Conservation (phyloP, 2,113 vertebrate species). For the Amblyopsis rosae region DNA sequence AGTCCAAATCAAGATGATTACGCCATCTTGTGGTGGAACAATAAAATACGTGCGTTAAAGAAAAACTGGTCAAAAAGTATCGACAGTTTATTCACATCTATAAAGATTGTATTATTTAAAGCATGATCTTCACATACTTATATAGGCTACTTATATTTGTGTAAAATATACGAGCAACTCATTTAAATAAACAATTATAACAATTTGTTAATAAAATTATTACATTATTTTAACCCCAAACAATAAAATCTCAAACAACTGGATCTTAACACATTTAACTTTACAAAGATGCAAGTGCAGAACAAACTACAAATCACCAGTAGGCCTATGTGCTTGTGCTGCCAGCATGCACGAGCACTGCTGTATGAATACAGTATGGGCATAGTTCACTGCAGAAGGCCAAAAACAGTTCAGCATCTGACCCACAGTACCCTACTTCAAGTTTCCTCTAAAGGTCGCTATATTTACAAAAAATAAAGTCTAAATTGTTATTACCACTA, state of each 20-base stretch:
- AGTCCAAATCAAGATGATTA: neutral
- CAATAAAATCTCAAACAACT: conserved; percentile 18
- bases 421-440: conserved; percentile 33
- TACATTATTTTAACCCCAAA: conserved; percentile 19
- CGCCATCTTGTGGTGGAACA: conserved; percentile 42
- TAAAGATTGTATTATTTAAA: conserved; percentile 47
- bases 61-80: conserved; percentile 9
- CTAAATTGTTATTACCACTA: neutral
- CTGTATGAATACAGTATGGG: neutral
- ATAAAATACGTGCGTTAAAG: neutral
- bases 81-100: conserved; percentile 61
- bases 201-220: conserved; percentile 26
- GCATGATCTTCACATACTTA: conserved; percentile 41
- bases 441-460: conserved; percentile 46
- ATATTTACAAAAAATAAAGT: conserved; percentile 13
- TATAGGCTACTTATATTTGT: conserved; percentile 19
- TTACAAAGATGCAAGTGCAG: neutral
- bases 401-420: neutral
- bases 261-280: conserved; percentile 35
- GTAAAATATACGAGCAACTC: conserved; percentile 42
- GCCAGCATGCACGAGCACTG: conserved; percentile 23
- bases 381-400: too few species aligned
- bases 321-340: neutral
- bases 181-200: conserved; percentile 50
- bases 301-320: neutral